Base-by-base conservation (phyloP, 1,140 invertebrate genomes). In the Drosophila kepulauana region DNA sequence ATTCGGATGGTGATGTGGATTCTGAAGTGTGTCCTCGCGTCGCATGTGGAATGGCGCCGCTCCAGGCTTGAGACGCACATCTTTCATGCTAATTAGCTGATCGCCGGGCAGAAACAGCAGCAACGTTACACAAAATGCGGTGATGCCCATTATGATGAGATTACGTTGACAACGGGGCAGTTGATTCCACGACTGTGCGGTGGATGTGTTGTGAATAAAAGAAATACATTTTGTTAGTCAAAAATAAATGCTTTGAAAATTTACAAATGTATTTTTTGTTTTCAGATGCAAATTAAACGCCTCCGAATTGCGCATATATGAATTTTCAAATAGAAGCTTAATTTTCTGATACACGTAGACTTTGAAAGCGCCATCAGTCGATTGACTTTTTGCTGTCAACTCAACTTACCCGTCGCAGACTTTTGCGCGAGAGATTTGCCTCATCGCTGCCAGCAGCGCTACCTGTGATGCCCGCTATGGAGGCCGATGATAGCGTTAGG, bases 161-260 rank as follows among this genome's bases (percentile, higher is more conserved):
- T 95, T 96, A 45, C 96, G 94, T 92, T 97, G 97, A 84, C 97
- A 95, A 79, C 97, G 94, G n/a, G 97, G 97, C 41, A 97, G 91
- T 81, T 97, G 95, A 86, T 97, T 96, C 97, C 97, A 97, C 92
- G 94, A 93, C 97, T 97, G 20, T 25, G 81, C 35, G 48, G 8
- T 20, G 51, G 6, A 38, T 33, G 1, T 43, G n/a, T 13, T 59
- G 30, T 54, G 10, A 51, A 15, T 20, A 41, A 20, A 16, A 16
- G 7, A 28, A 33, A 41, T 51, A 61, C 13, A 4, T 41, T 30
- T 20, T 2, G n/a, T 25, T 30, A 56, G 11, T 43, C 30, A 38
- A 25, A 25, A 35, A 48, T 13, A 6, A 5, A 33, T 5, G 30
- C 7, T 10, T 38, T 25, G 15, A 33, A 11, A 6, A 10, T 20